Conservation (phyloP, 2,113 vertebrate genomes). For the Pluvialis apricaria region DNA sequence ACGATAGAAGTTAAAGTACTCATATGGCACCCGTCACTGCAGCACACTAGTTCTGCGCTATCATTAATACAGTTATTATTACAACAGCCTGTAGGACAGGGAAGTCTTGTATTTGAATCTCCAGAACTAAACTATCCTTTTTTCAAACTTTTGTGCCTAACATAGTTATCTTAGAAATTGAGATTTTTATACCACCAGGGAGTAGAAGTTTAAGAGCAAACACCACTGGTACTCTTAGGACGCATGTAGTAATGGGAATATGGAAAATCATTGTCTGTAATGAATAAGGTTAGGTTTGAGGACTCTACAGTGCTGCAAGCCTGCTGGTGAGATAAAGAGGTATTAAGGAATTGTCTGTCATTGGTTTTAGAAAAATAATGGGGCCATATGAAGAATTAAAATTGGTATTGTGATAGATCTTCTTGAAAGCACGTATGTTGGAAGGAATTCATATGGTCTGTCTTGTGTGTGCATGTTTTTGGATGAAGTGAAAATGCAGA, state of each 20-base stretch:
- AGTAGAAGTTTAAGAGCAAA: not conserved
- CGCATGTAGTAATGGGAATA: not conserved
- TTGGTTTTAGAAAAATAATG: not conserved
- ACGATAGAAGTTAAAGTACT: not conserved
- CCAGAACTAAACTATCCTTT: not conserved
- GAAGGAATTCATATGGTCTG: not conserved
- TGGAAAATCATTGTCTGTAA: not conserved
- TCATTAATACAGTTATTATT: not conserved
- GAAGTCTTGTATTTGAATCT: not conserved
- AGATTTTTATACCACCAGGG: not conserved
- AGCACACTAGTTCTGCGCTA: not conserved
- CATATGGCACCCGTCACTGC: too few species aligned
- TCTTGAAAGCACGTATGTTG: not conserved
- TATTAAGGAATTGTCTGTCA: not conserved
- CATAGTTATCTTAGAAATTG: not conserved
- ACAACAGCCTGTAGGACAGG: not conserved
- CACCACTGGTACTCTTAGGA: not conserved
- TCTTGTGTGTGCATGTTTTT: not conserved
- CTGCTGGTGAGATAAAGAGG: not conserved
- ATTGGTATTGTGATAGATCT: not conserved
- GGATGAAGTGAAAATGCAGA: not conserved
- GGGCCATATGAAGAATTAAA: not conserved
- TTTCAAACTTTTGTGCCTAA: not conserved
- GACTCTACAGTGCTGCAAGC: not conserved
- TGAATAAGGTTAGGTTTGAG: not conserved